Conservation (phyloP, 2,797 vertebrate genomes). For the Gadopsis bispinosus region DNA sequence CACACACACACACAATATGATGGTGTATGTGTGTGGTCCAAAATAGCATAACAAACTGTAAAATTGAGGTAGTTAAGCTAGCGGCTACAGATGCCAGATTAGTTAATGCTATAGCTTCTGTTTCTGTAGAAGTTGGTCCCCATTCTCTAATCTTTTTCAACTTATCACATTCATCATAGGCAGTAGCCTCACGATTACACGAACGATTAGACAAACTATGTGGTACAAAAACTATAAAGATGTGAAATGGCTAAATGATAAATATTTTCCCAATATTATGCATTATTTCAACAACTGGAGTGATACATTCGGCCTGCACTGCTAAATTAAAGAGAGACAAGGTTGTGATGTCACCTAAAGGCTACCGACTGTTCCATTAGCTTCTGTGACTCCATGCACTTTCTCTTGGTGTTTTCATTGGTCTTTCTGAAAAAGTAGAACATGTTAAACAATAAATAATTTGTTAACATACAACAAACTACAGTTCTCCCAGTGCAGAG, state of each 20-base stretch:
- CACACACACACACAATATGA: not conserved
- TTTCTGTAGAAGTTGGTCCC: not conserved
- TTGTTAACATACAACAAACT: not conserved
- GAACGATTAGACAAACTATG: not conserved
- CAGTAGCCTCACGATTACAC: not conserved
- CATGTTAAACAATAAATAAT: not conserved
- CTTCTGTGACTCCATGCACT: not conserved
- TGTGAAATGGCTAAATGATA: not conserved
- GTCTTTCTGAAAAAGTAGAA: not conserved
- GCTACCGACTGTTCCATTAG: not conserved
- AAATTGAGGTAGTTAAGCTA: not conserved
- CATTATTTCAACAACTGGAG: not conserved
- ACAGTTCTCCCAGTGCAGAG: not conserved
- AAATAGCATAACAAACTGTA: conserved; percentile 52
- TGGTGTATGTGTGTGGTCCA: conserved; percentile 65
- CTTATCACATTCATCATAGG: not conserved
- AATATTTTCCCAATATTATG: not conserved
- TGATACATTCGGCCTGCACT: not conserved
- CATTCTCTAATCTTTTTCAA: not conserved
- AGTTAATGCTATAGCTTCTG: conserved; percentile 3
- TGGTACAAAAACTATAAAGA: not conserved
- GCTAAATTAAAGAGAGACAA: not conserved
- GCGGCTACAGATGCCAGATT: conserved; percentile 5
- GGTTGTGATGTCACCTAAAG: not conserved
- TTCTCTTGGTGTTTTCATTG: not conserved